Percentiles rank a stretch among this genome's conserved stretches.
Conservation (phyloP, 2,113 vertebrate genomes). For the Ageneiosus marmoratus region DNA sequence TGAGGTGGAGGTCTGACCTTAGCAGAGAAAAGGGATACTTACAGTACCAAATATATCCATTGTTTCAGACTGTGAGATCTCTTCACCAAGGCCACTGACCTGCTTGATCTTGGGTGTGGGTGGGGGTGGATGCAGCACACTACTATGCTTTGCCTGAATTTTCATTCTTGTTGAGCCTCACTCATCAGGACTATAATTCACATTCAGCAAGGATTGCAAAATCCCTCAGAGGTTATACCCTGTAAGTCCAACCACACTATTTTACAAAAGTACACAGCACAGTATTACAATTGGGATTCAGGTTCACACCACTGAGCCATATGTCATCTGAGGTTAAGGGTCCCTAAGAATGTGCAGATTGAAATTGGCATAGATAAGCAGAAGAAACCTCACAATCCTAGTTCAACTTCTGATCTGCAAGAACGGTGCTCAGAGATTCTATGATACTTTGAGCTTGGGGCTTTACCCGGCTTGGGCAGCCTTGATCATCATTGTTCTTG, state of each 20-base stretch:
- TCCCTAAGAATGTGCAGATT: not conserved
- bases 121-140: constrained; percentile 4
- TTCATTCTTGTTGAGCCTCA: not conserved
- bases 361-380: not conserved
- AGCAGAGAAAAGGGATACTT: constrained; percentile 56
- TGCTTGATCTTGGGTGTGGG: constrained; percentile 30
- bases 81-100: constrained; percentile 49
- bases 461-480: too few relatives aligned
- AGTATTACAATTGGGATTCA: not conserved
- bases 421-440: too few relatives aligned
- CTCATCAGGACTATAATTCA: not conserved
- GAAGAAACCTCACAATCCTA: not conserved
- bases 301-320: not conserved
- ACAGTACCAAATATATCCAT: constrained; percentile 69
- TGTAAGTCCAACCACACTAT: constrained; percentile 6
- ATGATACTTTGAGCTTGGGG: too few relatives aligned
- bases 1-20: constrained; percentile 64
- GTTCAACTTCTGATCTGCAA: not conserved
- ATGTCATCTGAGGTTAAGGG: not conserved
- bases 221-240: not conserved
- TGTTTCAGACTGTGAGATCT: constrained; percentile 55
- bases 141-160: constrained; percentile 16
- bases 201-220: not conserved
- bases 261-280: not conserved
- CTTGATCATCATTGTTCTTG: too few relatives aligned